A percentile compares a stretch with the other conserved stretches of the same genome.
These are phyloP conservation scores for Euphonia xanthogaster DNA, from an alignment of 2,797 vertebrate genomes.

Conservation along the genomic window DNA sequence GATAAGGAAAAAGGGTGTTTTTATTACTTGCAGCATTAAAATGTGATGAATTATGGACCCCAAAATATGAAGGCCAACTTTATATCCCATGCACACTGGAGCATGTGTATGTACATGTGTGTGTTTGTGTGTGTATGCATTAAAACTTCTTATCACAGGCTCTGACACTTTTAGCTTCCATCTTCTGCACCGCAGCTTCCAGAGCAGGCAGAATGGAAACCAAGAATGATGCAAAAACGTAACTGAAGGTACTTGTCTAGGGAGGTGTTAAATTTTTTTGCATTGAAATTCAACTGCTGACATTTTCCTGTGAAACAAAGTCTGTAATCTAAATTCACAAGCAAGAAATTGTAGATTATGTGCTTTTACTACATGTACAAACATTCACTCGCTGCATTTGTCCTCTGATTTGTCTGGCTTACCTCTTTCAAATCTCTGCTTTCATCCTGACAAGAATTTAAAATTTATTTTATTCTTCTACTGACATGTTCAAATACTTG, in stretches of 20 bases:
- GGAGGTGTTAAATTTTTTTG: not conserved
- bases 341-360: not conserved
- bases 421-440: not conserved
- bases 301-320: not conserved
- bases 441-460: not conserved
- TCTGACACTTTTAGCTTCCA: not conserved
- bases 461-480: not conserved
- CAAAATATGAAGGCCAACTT: not conserved
- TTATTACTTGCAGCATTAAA: not conserved
- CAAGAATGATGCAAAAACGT: not conserved
- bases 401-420: not conserved
- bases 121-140: fast-evolving
- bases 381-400: not conserved
- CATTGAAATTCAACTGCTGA: not conserved
- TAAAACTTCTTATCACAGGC: not conserved
- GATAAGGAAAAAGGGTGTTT: not conserved
- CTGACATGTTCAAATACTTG: not conserved
- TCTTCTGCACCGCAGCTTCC: not conserved
- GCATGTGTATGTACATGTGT: not conserved
- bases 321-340: not conserved
- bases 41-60: fast-evolving
- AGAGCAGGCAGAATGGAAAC: not conserved
- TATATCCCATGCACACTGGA: not conserved
- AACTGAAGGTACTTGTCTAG: not conserved
- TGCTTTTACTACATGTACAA: not conserved